Conservation (phyloP, 2,797 vertebrate species). For the Leucoraja ocellata region DNA sequence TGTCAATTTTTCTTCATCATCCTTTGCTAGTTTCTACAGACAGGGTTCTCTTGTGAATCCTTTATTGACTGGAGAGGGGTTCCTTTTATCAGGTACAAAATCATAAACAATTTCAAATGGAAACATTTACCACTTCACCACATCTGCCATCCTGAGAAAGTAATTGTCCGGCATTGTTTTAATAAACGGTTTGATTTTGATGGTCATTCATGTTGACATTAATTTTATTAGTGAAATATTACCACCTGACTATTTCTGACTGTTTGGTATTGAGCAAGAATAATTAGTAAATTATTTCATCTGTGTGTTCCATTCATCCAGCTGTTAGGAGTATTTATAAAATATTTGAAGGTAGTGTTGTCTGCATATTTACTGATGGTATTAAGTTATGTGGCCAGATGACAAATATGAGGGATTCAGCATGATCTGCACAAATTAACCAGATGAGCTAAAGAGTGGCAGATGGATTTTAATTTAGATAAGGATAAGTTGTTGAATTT, state of each 20-base stretch:
- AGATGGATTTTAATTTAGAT: constrained; percentile 27
- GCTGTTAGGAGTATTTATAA: background rate
- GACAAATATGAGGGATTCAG: background rate
- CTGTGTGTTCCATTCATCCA: constrained; percentile 23
- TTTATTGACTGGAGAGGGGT: background rate
- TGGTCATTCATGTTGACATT: constrained; percentile 16
- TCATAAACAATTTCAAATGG: background rate
- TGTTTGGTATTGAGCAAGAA: background rate
- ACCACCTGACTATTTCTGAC: background rate
- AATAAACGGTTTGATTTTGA: background rate
- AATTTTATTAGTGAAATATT: background rate
- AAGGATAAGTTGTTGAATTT: background rate
- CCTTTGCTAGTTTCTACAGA: too few relatives aligned
- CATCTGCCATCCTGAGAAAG: background rate
- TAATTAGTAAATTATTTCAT: background rate
- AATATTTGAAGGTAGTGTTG: background rate
- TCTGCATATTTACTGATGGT: background rate
- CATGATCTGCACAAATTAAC: background rate
- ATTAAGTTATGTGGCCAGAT: constrained; percentile 9
- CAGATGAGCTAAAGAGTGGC: background rate
- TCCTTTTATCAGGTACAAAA: background rate
- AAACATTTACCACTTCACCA: background rate
- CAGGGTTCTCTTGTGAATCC: background rate
- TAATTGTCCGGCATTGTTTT: background rate
- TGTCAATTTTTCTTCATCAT: too few relatives aligned